Conservation (phyloP, 2,797 vertebrate genomes). For the Myiotriccus ornatus region DNA sequence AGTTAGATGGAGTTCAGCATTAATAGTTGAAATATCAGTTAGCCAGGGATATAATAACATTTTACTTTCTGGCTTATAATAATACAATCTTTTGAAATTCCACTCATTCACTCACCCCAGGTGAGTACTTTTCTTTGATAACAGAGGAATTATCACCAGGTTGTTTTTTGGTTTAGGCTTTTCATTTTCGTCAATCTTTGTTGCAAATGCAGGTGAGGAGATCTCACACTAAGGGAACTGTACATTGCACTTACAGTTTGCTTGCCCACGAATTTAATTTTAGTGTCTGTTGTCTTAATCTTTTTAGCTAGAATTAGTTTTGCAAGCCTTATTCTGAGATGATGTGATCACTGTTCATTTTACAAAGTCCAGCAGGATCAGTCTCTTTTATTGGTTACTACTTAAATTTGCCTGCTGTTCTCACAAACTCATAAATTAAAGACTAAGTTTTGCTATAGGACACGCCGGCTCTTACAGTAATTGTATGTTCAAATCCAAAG, state of each 20-base stretch:
- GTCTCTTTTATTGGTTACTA: neutral
- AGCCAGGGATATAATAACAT: neutral
- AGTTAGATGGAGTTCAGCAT: conserved; percentile 27
- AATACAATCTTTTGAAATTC: neutral
- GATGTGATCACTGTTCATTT: neutral
- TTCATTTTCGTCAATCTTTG: neutral
- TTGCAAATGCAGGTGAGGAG: neutral
- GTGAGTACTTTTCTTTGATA: neutral
- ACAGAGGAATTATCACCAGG: neutral
- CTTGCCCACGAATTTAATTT: neutral
- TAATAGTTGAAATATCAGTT: conserved; percentile 23
- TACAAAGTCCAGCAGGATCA: neutral
- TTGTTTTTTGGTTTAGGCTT: neutral
- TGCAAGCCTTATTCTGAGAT: neutral
- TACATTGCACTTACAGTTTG: neutral
- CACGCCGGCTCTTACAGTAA: neutral
- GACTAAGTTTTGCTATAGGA: neutral
- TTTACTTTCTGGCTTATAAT: neutral
- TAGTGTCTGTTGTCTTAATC: neutral
- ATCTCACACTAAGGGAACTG: neutral
- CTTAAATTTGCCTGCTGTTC: neutral
- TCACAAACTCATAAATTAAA: neutral
- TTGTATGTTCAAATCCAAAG: neutral
- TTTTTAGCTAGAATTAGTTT: neutral
- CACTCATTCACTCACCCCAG: neutral